Evolutionary conservation across 2,113 vertebrate genomes (phyloP).

Genomic region (Amphiprion ocellaris): DNA sequence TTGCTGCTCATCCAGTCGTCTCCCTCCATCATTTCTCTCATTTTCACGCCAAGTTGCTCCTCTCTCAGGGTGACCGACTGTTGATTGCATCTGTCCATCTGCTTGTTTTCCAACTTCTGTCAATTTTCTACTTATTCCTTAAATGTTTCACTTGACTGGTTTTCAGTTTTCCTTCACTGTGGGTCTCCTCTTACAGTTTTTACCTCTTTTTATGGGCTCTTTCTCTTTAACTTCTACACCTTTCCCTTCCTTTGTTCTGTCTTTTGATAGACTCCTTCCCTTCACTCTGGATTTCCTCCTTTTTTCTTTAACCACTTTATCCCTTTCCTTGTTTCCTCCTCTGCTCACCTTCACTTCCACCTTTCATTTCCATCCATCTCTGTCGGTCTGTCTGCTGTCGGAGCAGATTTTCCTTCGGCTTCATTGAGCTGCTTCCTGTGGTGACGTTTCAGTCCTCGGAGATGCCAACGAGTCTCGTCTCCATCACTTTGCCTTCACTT

Average conservation of each 20-base stretch:
- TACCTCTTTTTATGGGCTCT: background rate
- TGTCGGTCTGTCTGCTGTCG: slow-evolving; percentile 12
- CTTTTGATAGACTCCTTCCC: background rate
- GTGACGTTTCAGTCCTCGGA: slow-evolving; percentile 38
- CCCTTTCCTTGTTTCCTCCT: background rate
- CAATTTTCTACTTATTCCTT: background rate
- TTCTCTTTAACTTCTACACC: too few species aligned
- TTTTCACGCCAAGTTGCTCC: slow-evolving; percentile 14
- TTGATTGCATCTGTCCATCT: background rate
- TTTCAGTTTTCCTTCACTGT: background rate
- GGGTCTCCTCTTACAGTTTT: background rate
- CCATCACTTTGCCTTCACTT: slow-evolving; percentile 24
- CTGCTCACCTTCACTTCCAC: background rate
- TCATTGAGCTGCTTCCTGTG: background rate
- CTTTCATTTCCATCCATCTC: background rate
- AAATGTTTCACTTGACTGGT: background rate
- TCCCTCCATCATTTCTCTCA: background rate
- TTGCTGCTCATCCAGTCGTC: background rate
- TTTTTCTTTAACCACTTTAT: background rate
- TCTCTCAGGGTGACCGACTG: background rate
- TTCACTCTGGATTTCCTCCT: background rate
- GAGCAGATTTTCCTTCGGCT: slow-evolving; percentile 15
- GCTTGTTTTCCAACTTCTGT: background rate
- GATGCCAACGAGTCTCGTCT: slow-evolving; percentile 37
- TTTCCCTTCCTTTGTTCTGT: too few species aligned